Base-by-base conservation (phyloP, 2,797 vertebrate species). In the Oryzias sinensis region DNA sequence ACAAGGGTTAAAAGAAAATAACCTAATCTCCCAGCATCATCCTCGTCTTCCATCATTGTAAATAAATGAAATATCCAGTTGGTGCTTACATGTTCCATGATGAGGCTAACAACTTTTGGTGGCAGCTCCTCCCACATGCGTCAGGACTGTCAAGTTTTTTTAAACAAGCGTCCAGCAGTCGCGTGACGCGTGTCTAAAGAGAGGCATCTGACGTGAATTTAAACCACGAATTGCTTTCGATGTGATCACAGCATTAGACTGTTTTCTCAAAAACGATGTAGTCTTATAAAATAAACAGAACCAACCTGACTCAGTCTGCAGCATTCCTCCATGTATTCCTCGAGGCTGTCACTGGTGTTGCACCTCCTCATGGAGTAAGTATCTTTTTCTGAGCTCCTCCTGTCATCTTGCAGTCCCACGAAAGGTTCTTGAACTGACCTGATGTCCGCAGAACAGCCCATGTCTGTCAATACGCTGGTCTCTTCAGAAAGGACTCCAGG, bases 251-350 rank as follows among this genome's bases (percentile, higher is more conserved):
- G 8, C 44, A 20, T 9, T 17, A 45, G 4, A 18, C 44, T 37
- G 33, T 3, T 37, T 37, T 33, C 18, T 45, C 2, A 2, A 58
- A 47, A 33, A 14, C 1, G 5, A 42, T 43, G 11, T 27, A 45
- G 29, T 20, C 3, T 56, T 37, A 48, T 11, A 33, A 6, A 49
- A 2, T 22, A 22, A 24, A 14, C 9, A 51, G 18, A 13, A 37
- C 60, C 90, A 88, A 95, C 94, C 94, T 95, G 86, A 65, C 94
- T 95, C 22, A 95, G 77, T 54, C 90, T 88, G 85, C 94, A 95
- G 83, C 95, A 96, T 63, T 93, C 81, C 6, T 96, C 92, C 94
- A 95, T 95, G 79, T 95, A 95, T 62, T 95, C 90, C 62, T 94
- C 89, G 66, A 96, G 83, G 60, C 93, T 94, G 79, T 94, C 88